Evolutionary conservation across 2,797 vertebrate species (phyloP), one percentile per base, ranked within the genome.

Genomic region (Galagoides demidoff): DNA sequence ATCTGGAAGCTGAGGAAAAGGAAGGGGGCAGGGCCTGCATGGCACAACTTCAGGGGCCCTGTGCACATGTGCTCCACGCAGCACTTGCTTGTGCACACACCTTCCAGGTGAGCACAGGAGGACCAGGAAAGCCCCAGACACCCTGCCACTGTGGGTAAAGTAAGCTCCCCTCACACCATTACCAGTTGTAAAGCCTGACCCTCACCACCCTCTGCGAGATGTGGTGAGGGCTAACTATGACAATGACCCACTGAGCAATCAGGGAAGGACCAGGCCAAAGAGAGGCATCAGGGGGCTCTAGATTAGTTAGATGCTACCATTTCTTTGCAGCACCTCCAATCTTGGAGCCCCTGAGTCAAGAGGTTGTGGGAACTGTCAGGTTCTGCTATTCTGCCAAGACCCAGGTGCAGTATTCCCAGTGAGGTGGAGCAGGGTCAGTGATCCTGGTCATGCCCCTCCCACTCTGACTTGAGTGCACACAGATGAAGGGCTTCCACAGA

Each of bases 1-100:
- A n/a, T 29, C 71, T 84, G 22, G 70, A 82, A 86, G 31, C 22
- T 4, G 14, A 52, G 14, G 27, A 34, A 52, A 57, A 83, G 25
- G 49, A 70, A 45, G 52, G 76, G 59, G 57, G 20, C 52, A 78
- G 23, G 29, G 25, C 20, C 23, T 17, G 7, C 0, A 0, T 37
- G 82, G 82, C 27, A 52, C n/a, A 57, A 73, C 70, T 37, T 39
- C 37, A 57, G 68, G 39, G 45, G 39, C n/a, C 25, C 25, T 0
- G 0, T 55, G 52, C 19, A 66, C 3, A 4, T 0, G 3, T 76
- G 9, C 29, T 31, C 87, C 4, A 1, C 25, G n/a, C 8, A 7
- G 27, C 45, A 1, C 37, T 81, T 1, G 0, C 25, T 57, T 59
- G n/a, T 52, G 23, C 52, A 11, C 39, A n/a, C 7, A 27, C 5